A percentile compares a stretch with the other conserved stretches of the same genome.
Conservation (phyloP, 2,888 invertebrate genomes). For the Hirtodrosophila alboralis region DNA sequence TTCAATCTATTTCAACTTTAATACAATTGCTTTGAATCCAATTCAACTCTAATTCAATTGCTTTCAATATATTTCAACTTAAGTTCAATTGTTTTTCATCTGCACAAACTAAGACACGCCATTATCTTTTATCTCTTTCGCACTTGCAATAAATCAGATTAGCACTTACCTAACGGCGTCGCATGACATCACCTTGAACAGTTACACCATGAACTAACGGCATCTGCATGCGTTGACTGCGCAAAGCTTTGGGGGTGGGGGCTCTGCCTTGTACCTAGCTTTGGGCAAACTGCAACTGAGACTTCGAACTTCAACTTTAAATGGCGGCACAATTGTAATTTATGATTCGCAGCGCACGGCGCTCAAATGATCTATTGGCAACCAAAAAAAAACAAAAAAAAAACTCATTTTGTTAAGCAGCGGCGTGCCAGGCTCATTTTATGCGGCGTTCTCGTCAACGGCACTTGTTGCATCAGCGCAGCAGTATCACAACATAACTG, state of each 20-base stretch:
- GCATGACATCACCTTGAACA: too few species aligned
- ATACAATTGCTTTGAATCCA: too few species aligned
- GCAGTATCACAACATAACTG: slow-evolving; percentile 60
- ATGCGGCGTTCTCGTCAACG: slow-evolving; percentile 21
- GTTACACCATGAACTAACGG: slow-evolving; percentile 50
- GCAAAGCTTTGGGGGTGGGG: too few species aligned
- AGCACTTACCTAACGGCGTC: too few species aligned
- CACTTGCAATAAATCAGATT: too few species aligned
- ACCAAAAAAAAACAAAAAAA: slow-evolving; percentile 16
- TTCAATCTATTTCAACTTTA: too few species aligned
- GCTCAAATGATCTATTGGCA: slow-evolving; percentile 72
- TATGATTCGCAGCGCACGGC: slow-evolving; percentile 75
- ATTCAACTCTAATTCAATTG: too few species aligned
- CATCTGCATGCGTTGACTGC: slow-evolving; percentile 56
- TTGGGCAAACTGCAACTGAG: slow-evolving; percentile 17
- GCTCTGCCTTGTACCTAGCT: too few species aligned
- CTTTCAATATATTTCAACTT: too few species aligned
- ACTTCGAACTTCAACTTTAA: slow-evolving; percentile 14
- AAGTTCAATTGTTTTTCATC: too few species aligned
- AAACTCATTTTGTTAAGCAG: slow-evolving; percentile 36
- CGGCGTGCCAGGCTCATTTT: slow-evolving; percentile 20
- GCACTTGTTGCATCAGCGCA: slow-evolving; percentile 64
- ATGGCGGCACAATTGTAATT: slow-evolving; percentile 56
- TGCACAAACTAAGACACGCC: too few species aligned
- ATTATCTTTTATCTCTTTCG: too few species aligned